These are phyloP conservation scores for Spongia lamella DNA, from an alignment of 37 sponge, comb jelly and placozoan species.

Conservation along the genomic window DNA sequence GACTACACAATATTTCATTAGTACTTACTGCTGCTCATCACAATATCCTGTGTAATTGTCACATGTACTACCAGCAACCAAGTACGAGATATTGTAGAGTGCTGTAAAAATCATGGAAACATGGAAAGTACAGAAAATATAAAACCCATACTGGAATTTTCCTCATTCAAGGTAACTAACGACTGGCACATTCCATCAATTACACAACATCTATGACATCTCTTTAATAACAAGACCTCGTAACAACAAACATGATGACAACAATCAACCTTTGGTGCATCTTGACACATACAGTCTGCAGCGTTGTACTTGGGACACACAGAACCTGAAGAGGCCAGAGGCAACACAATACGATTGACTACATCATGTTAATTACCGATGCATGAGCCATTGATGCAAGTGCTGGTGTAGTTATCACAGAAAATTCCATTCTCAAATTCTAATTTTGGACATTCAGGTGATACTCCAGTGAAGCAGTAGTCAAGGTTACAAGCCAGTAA, in stretches of 20 bases:
- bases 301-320: slow-evolving; percentile 1
- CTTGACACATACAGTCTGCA: slow-evolving; percentile 18
- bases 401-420: slow-evolving; percentile 44
- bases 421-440: slow-evolving; percentile 4
- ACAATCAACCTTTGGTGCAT: slow-evolving; percentile 13
- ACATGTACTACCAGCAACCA: slow-evolving; percentile 18
- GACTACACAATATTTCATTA: no score
- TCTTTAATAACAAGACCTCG: background rate
- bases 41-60: slow-evolving; percentile 64
- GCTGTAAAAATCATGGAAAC: no score
- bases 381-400: slow-evolving; percentile 49
- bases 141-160: no score
- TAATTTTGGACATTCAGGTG: slow-evolving; percentile 21
- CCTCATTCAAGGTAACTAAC: no score
- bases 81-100: no score
- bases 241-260: background rate
- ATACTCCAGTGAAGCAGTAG: background rate
- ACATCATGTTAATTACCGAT: slow-evolving; percentile 11
- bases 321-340: slow-evolving; percentile 20
- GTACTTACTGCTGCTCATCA: slow-evolving; percentile 24
- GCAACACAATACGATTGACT: background rate
- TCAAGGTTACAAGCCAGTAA: background rate
- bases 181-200: slow-evolving; percentile 40
- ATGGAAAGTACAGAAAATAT: no score
- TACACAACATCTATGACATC: slow-evolving; percentile 57